A percentile compares a stretch with the other conserved stretches of the same genome.
phyloP scores from a whole-genome alignment of 2,888 invertebrate species.

The Erebia palarica region DNA sequence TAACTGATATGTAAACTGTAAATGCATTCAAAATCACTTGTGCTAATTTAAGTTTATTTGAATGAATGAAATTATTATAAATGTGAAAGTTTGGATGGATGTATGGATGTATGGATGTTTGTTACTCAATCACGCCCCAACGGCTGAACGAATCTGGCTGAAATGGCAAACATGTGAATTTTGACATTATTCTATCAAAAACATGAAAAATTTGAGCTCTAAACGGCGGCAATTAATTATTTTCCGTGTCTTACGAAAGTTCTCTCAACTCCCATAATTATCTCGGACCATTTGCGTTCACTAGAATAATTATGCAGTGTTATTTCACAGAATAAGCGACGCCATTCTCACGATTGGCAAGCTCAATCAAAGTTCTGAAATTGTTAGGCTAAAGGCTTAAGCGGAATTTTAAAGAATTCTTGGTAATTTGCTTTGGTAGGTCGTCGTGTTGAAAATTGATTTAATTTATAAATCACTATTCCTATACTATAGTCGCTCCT shows the following conservation, averaged over 20 bases:
- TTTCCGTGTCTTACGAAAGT: conserved; percentile 28
- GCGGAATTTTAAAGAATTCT: conserved; percentile 15
- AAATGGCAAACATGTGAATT: no score
- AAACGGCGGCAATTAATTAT: conserved; percentile 26
- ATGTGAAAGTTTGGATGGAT: no score
- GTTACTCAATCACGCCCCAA: no score
- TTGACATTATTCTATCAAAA: no score
- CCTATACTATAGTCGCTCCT: not conserved
- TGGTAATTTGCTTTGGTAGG: not conserved
- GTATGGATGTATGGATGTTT: no score
- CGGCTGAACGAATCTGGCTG: no score
- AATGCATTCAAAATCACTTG: not conserved
- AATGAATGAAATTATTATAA: no score
- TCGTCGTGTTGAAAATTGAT: not conserved
- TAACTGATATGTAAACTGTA: not conserved
- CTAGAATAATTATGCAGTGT: conserved; percentile 40
- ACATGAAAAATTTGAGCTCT: not conserved
- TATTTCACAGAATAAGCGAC: conserved; percentile 34
- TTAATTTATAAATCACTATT: not conserved
- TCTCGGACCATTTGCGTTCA: conserved; percentile 39
- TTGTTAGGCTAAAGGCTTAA: conserved; percentile 2
- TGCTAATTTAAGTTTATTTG: no score
- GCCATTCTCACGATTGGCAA: conserved; percentile 36
- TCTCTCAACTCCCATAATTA: conserved; percentile 36
- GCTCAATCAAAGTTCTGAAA: conserved; percentile 32